Evolutionary conservation across 1,140 invertebrate genomes (phyloP).

Genomic region (Capitella teleta): DNA sequence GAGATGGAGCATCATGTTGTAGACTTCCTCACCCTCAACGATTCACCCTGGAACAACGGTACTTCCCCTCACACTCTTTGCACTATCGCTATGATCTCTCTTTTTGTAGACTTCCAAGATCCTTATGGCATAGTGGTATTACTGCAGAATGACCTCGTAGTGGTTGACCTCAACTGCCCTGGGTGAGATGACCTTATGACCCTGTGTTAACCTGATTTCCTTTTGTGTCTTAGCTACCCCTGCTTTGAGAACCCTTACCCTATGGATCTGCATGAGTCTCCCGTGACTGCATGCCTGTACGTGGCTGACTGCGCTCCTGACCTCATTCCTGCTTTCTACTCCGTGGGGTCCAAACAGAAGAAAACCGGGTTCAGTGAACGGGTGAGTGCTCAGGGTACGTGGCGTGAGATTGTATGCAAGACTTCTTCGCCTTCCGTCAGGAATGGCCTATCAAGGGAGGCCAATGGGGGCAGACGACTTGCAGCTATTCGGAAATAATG

Average conservation of each 20-base stretch:
- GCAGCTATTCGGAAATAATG: slow-evolving; percentile 93
- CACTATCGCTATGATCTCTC: slow-evolving; percentile 8
- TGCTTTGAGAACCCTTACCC: slow-evolving; percentile 99
- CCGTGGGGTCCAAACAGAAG: slow-evolving; percentile 63
- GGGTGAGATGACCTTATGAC: slow-evolving; percentile 53
- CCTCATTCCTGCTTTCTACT: slow-evolving; percentile 86
- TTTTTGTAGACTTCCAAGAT: slow-evolving; percentile 77
- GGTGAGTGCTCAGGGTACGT: slow-evolving; percentile 29
- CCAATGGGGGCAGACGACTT: slow-evolving; percentile 80
- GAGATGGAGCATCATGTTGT: slow-evolving; percentile 99
- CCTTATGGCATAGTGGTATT: slow-evolving; percentile 95
- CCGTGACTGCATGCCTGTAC: slow-evolving; percentile 90
- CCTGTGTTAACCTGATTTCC: no score
- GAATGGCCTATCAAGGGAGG: slow-evolving; percentile 86
- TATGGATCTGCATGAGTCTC: slow-evolving; percentile 97
- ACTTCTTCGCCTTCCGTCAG: slow-evolving; percentile 15
- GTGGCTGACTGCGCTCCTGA: slow-evolving; percentile 94
- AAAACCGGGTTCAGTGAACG: slow-evolving; percentile 80
- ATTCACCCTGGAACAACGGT: slow-evolving; percentile 86
- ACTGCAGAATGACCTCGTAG: slow-evolving; percentile 92
- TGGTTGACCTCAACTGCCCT: slow-evolving; percentile 85
- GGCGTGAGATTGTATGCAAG: background rate
- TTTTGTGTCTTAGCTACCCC: slow-evolving; percentile 58
- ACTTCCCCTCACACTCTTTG: slow-evolving; percentile 21
- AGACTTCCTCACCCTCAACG: slow-evolving; percentile 89